Base-by-base conservation (phyloP, 2,113 vertebrate species). In the Gopherus flavomarginatus region DNA sequence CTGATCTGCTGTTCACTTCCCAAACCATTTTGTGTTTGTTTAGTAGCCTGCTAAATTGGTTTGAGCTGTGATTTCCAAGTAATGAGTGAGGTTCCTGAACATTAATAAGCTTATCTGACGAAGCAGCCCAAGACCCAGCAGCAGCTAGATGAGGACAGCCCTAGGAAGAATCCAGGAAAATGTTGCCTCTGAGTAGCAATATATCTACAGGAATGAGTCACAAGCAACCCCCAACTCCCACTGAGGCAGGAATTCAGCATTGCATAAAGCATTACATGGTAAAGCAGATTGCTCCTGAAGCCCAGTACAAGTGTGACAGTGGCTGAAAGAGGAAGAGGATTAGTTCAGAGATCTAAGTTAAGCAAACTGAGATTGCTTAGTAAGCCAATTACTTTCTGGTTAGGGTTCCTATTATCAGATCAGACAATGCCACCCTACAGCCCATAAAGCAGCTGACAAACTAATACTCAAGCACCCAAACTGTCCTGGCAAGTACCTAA, bases 41-140 rank as follows among this genome's bases (percentile, higher is more conserved):
- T 85, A 97, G 92, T 9, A 91, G 80, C 91, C 96, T 97, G 97
- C 97, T 97, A 97, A 97, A 97, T 96, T 96, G 95, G 92, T 97
- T 94, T 96, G 93, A 91, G 82, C 92, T 94, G 96, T 92, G 95
- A 96, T 93, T 97, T 97, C 8, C 35, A 72, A 91, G 92, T 75
- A 87, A 86, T 78, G 92, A 96, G 84, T 44, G 86, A 96, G 89
- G 87, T 91, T 92, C 91, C 86, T 92, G 93, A 92, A 93, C 94
- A 91, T 95, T 97, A 97, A 96, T 91, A 77, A 97, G 96, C 95
- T 97, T 97, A 97, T 47, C 92, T 93, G 94, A 96, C 90, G 97
- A 97, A 97, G 95, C 92, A 94, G 94, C 95, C 96, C 84, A 97
- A 96, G 96, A 92, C 92, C 94, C 94, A 87, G 93, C 88, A 93